Conservation (phyloP, 2,797 vertebrate genomes). For the Triplophysa yarkandensis region DNA sequence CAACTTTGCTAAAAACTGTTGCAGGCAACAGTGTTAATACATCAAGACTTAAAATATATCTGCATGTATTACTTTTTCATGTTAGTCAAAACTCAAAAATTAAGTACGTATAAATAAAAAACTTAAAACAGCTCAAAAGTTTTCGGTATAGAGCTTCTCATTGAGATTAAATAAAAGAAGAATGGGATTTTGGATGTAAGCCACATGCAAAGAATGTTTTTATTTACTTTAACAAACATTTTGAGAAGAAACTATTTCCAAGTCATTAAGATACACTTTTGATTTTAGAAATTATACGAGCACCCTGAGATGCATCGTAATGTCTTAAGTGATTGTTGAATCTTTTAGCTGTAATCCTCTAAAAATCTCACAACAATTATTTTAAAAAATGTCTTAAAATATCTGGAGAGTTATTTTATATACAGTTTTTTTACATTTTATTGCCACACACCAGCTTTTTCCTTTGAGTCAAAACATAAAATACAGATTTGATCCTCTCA, state of each 20-base stretch:
- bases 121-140: background rate
- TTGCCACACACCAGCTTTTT: background rate
- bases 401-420: too few relatives aligned
- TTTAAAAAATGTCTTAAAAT: background rate
- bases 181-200: background rate
- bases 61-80: constrained; percentile 30
- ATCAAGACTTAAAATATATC: too few relatives aligned
- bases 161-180: background rate
- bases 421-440: too few relatives aligned
- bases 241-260: background rate
- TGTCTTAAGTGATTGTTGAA: background rate
- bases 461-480: background rate
- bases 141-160: background rate
- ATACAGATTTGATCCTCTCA: background rate
- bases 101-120: constrained; percentile 10
- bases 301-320: background rate
- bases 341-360: background rate
- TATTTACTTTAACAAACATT: background rate
- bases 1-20: constrained; percentile 48
- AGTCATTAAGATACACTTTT: background rate
- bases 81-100: constrained; percentile 2
- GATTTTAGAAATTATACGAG: background rate
- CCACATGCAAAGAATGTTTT: background rate
- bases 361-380: background rate
- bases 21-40: constrained; percentile 52